Evolutionary conservation across 2,888 invertebrate species (phyloP).

Genomic region (Acanthosepion lycidas): DNA sequence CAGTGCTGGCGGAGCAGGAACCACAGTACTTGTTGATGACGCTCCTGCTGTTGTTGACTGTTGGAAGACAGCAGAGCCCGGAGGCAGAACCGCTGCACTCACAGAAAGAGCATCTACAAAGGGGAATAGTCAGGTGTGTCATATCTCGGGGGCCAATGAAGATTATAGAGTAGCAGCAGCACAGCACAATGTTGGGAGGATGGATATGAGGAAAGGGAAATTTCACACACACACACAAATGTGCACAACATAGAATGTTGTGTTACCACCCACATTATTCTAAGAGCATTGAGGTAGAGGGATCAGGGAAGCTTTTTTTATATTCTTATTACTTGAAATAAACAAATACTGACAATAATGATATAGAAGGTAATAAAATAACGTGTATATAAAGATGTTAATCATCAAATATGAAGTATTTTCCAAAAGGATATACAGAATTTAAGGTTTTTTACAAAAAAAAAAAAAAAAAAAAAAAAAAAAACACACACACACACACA

Average conservation of each 20-base stretch:
- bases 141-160: slow-evolving; percentile 33
- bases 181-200: neutral
- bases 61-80: slow-evolving; percentile 40
- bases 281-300: neutral
- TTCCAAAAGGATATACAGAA: neutral
- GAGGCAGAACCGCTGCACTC: slow-evolving; percentile 13
- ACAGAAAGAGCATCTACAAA: slow-evolving; percentile 44
- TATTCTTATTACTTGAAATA: neutral
- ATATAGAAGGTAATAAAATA: neutral
- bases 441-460: no score
- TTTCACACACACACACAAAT: neutral
- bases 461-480: no score
- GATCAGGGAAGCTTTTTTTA: neutral
- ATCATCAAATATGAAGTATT: neutral
- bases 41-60: slow-evolving; percentile 47
- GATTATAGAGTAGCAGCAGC: neutral
- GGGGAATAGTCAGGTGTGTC: slow-evolving; percentile 34
- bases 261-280: neutral
- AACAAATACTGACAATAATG: no score
- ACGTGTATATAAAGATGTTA: neutral
- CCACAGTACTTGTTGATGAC: slow-evolving; percentile 50
- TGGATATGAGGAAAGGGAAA: rapidly evolving
- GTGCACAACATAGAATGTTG: neutral
- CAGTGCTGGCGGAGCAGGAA: slow-evolving; percentile 52
- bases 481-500: no score